These are phyloP conservation scores for Stegostoma tigrinum DNA, from an alignment of 2,113 vertebrate species.

Conservation along the genomic window DNA sequence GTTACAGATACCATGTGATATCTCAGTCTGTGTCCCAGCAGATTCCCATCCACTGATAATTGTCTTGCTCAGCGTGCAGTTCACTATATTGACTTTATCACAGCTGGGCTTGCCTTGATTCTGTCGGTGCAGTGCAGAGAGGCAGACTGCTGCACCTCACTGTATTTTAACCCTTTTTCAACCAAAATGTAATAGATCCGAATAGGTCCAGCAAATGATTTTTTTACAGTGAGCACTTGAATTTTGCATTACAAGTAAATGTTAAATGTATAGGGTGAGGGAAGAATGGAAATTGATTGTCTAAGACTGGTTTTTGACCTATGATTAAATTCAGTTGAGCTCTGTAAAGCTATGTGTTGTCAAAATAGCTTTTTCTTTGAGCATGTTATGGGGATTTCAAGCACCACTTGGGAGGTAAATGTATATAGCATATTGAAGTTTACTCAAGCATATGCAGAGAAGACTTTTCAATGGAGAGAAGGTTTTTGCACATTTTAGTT, in stretches of 20 bases:
- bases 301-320: neutral
- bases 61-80: conserved; percentile 35
- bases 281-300: neutral
- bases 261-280: neutral
- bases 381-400: no score
- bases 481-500: no score
- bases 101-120: conserved; percentile 24
- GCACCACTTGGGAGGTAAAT: no score
- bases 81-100: conserved; percentile 39
- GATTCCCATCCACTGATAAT: conserved; percentile 35
- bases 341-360: neutral
- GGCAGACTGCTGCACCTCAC: neutral
- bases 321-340: neutral
- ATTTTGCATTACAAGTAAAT: neutral
- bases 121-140: conserved; percentile 24
- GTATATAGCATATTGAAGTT: no score
- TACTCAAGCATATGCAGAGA: no score
- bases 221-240: neutral
- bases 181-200: no score
- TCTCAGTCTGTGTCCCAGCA: conserved; percentile 22
- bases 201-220: neutral
- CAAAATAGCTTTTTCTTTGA: neutral
- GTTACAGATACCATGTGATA: conserved; percentile 40
- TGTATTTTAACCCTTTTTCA: conserved; percentile 4
- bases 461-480: no score